Evolutionary conservation across 2,888 invertebrate species (phyloP).

Genomic region (Steinernema hermaphroditum): DNA sequence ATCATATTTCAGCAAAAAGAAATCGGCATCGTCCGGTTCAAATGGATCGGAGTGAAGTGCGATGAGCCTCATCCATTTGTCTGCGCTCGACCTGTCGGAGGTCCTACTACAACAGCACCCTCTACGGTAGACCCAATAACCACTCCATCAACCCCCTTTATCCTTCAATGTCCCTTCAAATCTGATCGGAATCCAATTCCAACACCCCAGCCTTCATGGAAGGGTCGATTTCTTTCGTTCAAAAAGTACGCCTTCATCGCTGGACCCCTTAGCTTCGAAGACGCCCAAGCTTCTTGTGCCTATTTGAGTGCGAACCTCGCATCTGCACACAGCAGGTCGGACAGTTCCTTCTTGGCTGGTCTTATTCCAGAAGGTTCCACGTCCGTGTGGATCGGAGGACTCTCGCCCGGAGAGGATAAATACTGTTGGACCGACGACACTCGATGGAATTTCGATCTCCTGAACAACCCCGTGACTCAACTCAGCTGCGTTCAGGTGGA

Average conservation of each 20-base stretch:
- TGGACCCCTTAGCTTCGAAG: not conserved
- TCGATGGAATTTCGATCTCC: slow-evolving; percentile 1
- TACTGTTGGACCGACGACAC: slow-evolving; percentile 20
- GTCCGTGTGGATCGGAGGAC: slow-evolving; percentile 1
- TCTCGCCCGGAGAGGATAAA: not conserved
- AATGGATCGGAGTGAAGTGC: not conserved
- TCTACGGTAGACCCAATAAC: not conserved
- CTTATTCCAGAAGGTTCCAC: not conserved
- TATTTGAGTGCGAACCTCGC: not conserved
- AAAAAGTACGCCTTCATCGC: slow-evolving; percentile 11
- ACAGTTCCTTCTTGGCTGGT: not conserved
- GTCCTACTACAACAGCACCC: not conserved
- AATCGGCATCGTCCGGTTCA: not conserved
- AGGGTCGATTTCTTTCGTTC: too few species aligned
- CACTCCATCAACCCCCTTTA: not conserved
- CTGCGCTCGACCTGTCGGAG: not conserved
- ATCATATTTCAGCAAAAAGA: slow-evolving; percentile 7
- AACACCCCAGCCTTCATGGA: not conserved
- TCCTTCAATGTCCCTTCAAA: not conserved
- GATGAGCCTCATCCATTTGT: not conserved
- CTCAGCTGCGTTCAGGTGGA: slow-evolving; percentile 3
- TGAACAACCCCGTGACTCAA: not conserved
- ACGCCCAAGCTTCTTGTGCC: slow-evolving; percentile 1
- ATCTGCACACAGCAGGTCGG: not conserved
- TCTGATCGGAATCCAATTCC: not conserved